Conservation (phyloP, 2,888 invertebrate species). For the Eurytoma californica region DNA sequence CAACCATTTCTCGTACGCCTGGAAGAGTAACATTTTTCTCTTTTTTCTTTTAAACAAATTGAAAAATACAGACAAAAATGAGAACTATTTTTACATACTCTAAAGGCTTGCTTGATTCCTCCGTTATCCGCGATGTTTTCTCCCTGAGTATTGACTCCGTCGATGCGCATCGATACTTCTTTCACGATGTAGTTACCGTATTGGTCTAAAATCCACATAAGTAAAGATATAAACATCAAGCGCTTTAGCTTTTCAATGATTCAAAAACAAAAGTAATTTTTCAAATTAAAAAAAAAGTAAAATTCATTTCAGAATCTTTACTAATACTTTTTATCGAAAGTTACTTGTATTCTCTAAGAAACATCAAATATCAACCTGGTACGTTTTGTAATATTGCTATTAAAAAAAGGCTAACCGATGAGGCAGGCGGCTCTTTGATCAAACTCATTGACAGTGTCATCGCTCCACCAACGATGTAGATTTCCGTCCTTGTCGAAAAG, state of each 20-base stretch:
- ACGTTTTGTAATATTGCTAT: background rate
- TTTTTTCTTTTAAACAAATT: no score
- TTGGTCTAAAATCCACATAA: conserved; percentile 78
- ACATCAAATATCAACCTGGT: no score
- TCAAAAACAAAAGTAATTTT: no score
- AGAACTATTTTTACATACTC: conserved; percentile 65
- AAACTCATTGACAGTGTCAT: conserved; percentile 84
- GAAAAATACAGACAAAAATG: no score
- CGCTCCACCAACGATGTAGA: conserved; percentile 90
- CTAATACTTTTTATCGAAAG: background rate
- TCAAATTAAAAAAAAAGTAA: no score
- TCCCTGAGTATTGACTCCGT: conserved; percentile 88
- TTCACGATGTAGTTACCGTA: conserved; percentile 89
- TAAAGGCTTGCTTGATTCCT: conserved; percentile 93
- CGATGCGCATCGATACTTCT: conserved; percentile 85
- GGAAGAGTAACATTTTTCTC: conserved; percentile 55
- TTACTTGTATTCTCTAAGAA: no score
- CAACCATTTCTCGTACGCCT: conserved; percentile 89
- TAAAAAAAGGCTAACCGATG: conserved; percentile 74
- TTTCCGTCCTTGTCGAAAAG: conserved; percentile 96
- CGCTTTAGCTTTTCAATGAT: no score
- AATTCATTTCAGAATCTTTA: background rate
- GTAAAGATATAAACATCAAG: no score
- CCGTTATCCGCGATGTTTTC: conserved; percentile 99
- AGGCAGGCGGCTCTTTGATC: conserved; percentile 87